These are phyloP conservation scores for Caenorhabditis brenneri DNA, from an alignment of 1,140 invertebrate species.

Conservation along the genomic window DNA sequence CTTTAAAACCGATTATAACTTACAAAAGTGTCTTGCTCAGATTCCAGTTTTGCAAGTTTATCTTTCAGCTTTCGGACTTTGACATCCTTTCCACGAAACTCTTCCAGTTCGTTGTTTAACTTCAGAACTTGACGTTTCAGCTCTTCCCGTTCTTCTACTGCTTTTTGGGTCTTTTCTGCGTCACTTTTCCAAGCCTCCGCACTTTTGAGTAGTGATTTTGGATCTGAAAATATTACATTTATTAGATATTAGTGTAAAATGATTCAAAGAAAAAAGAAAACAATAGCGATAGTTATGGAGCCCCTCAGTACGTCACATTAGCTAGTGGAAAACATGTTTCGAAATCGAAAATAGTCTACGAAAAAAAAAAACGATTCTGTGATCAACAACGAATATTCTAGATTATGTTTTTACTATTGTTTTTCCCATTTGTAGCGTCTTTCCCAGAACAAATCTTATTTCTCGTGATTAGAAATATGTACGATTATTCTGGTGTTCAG, in stretches of 20 bases:
- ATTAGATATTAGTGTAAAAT: too few relatives aligned
- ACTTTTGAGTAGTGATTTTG: not conserved
- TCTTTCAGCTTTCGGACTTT: constrained; percentile 50
- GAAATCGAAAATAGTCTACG: too few relatives aligned
- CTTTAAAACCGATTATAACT: not conserved
- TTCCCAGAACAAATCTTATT: too few relatives aligned
- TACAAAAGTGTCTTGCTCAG: constrained; percentile 37
- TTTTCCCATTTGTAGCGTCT: too few relatives aligned
- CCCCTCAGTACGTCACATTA: too few relatives aligned
- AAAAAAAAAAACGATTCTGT: too few relatives aligned
- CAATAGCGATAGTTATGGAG: too few relatives aligned
- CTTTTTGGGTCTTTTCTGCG: constrained; percentile 43
- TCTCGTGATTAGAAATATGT: too few relatives aligned
- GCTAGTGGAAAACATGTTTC: too few relatives aligned
- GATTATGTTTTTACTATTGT: too few relatives aligned
- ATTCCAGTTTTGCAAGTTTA: constrained; percentile 46
- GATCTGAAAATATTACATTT: not conserved
- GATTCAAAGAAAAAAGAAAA: too few relatives aligned
- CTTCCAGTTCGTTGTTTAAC: constrained; percentile 42
- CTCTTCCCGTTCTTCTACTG: constrained; percentile 44
- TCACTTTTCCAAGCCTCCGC: not conserved
- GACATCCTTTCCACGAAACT: constrained; percentile 50
- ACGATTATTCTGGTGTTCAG: not conserved
- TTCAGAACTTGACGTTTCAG: not conserved
- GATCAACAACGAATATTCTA: too few relatives aligned